Conservation (phyloP, 1,140 invertebrate species). For the Antheraea pernyi region DNA sequence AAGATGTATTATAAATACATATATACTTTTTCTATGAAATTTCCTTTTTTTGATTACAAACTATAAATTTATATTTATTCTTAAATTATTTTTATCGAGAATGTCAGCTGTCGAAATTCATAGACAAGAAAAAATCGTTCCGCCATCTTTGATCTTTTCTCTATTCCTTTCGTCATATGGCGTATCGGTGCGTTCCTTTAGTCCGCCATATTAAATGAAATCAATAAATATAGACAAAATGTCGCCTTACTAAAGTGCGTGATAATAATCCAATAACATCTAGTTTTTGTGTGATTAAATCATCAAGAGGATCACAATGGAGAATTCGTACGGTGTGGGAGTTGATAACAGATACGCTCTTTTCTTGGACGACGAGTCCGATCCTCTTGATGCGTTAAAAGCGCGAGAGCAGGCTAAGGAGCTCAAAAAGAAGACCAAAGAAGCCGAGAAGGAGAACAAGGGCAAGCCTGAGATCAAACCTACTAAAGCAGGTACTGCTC, state of each 20-base stretch:
- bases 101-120: neutral
- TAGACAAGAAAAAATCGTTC: slow-evolving; percentile 19
- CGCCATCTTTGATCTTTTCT: slow-evolving; percentile 73
- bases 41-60: no score
- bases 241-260: slow-evolving; percentile 74
- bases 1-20: no score
- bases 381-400: slow-evolving; percentile 93
- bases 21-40: no score
- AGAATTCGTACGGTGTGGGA: slow-evolving; percentile 95
- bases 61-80: no score
- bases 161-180: slow-evolving; percentile 78
- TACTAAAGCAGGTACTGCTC: slow-evolving; percentile 76
- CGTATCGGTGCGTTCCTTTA: slow-evolving; percentile 71
- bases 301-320: slow-evolving; percentile 85
- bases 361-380: slow-evolving; percentile 92
- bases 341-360: slow-evolving; percentile 95
- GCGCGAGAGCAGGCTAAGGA: slow-evolving; percentile 89
- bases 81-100: neutral
- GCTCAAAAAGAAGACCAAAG: slow-evolving; percentile 89
- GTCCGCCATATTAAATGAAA: slow-evolving; percentile 79
- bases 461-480: slow-evolving; percentile 82
- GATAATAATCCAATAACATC: slow-evolving; percentile 77
- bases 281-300: slow-evolving; percentile 75
- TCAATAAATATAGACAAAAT: slow-evolving; percentile 79
- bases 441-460: slow-evolving; percentile 93